Evolutionary conservation across 1,140 invertebrate genomes (phyloP), one percentile per base, ranked within the genome.

Genomic region (Phortica variegata): DNA sequence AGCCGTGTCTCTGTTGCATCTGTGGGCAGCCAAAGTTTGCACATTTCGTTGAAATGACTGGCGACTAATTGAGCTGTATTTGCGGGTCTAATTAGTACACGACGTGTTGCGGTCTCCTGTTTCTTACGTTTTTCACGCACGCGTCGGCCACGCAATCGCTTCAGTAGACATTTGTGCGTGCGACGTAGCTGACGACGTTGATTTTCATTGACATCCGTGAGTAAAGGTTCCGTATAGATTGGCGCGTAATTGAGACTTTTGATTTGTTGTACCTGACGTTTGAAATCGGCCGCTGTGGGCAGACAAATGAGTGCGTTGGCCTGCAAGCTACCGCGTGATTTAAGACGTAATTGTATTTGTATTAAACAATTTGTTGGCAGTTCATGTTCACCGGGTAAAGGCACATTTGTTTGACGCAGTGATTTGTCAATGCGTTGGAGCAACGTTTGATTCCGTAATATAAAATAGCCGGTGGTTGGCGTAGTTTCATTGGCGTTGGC

Each of bases 251-350:
- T 54, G 10, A 45, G 42, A 12, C 57, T 56, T 73, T 81, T 50
- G 65, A 80, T 39, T 65, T 79, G 49, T 31, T 56, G 54, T 26
- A 54, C 41, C 60, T 78, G 72, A 4, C 55, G 58, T 18, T 74
- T 48, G 4, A 85, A 52, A 69, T 91, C 88, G 34, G 68, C 68
- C 3, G 51, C 4, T 26, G 74, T 77, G 41, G 88, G 88, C 49
- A 86, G 48, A 69, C 83, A 88, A 58, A 88, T 87, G 21, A 84
- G 56, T 2, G 85, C 79, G 75, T 85, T 83, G 43, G 79, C 63
- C 32, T 71, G 77, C 0, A 80, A 71, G 46, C 63, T 65, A 8
- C 81, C 83, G 51, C 79, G 81, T 10, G 73, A 63, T 9, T 70
- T 23, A 26, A 81, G 60, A 2, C 66, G 71, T 19, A 86, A 20